These are phyloP conservation scores for Harlomillsia oculata DNA, from an alignment of 1,140 invertebrate genomes.

Conservation along the genomic window DNA sequence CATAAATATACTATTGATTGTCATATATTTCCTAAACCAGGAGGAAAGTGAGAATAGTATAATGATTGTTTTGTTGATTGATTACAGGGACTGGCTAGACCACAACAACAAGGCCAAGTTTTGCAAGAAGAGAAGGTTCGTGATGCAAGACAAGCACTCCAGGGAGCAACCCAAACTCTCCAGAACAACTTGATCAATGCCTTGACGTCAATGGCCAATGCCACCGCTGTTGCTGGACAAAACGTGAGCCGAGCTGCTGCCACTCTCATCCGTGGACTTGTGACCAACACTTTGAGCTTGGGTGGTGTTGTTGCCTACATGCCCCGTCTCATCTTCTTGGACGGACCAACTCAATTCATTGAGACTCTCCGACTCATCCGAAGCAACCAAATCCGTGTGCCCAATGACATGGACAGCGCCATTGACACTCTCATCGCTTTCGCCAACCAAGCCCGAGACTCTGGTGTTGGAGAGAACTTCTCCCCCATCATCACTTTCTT, in stretches of 20 bases:
- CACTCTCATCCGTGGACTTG: slow-evolving; percentile 29
- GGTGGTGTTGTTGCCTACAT: slow-evolving; percentile 34
- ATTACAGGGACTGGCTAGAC: no score
- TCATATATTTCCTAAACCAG: no score
- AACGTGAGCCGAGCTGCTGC: slow-evolving; percentile 30
- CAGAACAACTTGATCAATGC: slow-evolving; percentile 30
- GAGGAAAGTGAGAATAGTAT: no score
- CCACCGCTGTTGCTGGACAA: slow-evolving; percentile 25
- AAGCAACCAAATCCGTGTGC: slow-evolving; percentile 34
- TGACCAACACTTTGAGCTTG: slow-evolving; percentile 32
- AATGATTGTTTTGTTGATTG: no score
- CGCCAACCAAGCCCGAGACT: slow-evolving; percentile 31
- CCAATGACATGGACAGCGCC: slow-evolving; percentile 31
- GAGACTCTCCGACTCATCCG: slow-evolving; percentile 33
- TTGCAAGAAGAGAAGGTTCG: slow-evolving; percentile 28
- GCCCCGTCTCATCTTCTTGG: slow-evolving; percentile 34
- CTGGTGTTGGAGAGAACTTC: slow-evolving; percentile 26
- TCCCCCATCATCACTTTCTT: slow-evolving; percentile 31
- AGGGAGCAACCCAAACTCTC: slow-evolving; percentile 19
- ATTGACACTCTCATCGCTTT: slow-evolving; percentile 35
- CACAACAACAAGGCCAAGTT: no score
- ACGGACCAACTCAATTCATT: slow-evolving; percentile 35
- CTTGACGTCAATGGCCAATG: slow-evolving; percentile 27
- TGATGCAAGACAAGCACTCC: slow-evolving; percentile 32
- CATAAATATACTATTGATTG: no score